phyloP scores from a whole-genome alignment of 2,888 invertebrate genomes.

The Apantesis nais region DNA sequence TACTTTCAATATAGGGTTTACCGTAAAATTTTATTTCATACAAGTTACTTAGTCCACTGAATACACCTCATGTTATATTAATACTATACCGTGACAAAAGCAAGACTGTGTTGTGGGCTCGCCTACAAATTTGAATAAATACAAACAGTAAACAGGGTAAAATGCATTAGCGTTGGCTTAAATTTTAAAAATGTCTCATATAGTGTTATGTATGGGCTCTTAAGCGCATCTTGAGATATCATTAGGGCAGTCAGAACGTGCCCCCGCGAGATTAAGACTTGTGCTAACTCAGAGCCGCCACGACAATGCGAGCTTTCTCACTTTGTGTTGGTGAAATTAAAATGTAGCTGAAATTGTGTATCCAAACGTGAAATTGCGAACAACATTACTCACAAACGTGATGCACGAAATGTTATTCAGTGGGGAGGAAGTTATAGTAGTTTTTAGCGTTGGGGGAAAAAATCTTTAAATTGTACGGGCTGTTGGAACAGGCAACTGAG shows the following conservation, averaged over 20 bases:
- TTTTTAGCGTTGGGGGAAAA: constrained; percentile 11
- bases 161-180: constrained; percentile 83
- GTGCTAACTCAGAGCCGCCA: constrained; percentile 65
- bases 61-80: constrained; percentile 80
- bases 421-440: constrained; percentile 8
- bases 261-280: constrained; percentile 78
- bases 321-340: constrained; percentile 61
- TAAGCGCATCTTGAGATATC: constrained; percentile 83
- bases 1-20: constrained; percentile 78
- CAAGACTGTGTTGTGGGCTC: constrained; percentile 70
- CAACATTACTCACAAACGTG: constrained; percentile 35
- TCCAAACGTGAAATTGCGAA: constrained; percentile 44
- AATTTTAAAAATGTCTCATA: constrained; percentile 85
- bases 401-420: constrained; percentile 8
- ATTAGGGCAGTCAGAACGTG: constrained; percentile 76
- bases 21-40: constrained; percentile 81
- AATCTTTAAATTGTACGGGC: constrained; percentile 5
- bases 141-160: constrained; percentile 80
- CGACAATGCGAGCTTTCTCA: constrained; percentile 62
- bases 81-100: constrained; percentile 74
- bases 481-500: constrained; percentile 1
- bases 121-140: constrained; percentile 83
- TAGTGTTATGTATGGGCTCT: constrained; percentile 83
- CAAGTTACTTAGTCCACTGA: constrained; percentile 80
- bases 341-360: constrained; percentile 54